Percentiles rank a stretch among this genome's conserved stretches.
Conservation (phyloP, 2,113 vertebrate species). For the Clarias gariepinus region DNA sequence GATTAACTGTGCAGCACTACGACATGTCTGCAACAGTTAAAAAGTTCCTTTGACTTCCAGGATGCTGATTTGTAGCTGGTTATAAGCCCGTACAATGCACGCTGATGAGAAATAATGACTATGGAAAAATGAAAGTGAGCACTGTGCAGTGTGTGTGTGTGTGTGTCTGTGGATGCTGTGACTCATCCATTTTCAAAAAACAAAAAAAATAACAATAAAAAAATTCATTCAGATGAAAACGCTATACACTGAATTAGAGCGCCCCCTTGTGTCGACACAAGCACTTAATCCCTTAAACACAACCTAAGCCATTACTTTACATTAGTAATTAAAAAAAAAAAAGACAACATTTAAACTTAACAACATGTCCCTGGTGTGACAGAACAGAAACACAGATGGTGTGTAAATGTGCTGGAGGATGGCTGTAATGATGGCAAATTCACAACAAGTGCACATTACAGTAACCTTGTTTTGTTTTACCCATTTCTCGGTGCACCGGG, state of each 20-base stretch:
- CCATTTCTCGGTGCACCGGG: constrained; percentile 79
- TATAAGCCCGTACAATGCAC: neutral
- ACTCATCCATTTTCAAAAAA: neutral
- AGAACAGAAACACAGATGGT: neutral
- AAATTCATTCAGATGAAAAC: neutral
- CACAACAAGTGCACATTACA: constrained; percentile 64
- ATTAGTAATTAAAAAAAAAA: neutral
- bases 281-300: neutral
- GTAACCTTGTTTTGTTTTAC: constrained; percentile 75
- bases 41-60: neutral
- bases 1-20: no score
- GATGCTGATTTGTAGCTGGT: neutral
- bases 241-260: neutral
- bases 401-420: neutral
- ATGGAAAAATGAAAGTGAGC: neutral
- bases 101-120: neutral
- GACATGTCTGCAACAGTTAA: no score
- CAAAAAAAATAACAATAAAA: no score
- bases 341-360: no score
- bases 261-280: neutral
- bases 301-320: neutral
- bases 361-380: neutral
- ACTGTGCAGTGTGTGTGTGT: neutral
- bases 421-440: constrained; percentile 50
- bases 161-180: neutral